phyloP scores from a whole-genome alignment of 2,113 vertebrate genomes.

The Clarias batrachus region DNA sequence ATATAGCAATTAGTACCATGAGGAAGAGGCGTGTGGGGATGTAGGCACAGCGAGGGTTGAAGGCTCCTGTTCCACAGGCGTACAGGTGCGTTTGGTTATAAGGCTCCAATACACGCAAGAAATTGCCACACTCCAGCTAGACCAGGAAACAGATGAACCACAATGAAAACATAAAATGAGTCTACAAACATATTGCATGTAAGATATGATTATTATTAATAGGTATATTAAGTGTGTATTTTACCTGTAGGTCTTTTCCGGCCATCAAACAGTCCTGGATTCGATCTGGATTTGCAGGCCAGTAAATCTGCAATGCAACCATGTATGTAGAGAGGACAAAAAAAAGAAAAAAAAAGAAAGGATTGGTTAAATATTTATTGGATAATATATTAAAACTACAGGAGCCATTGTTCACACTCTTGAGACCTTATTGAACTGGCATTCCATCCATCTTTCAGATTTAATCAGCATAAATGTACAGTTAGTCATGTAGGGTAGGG shows the following conservation, averaged over 20 bases:
- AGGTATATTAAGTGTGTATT: slow-evolving; percentile 32
- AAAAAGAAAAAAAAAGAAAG: not conserved
- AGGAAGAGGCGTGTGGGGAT: slow-evolving; percentile 69
- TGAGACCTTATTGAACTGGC: slow-evolving; percentile 21
- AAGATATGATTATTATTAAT: slow-evolving; percentile 34
- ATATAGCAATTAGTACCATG: slow-evolving; percentile 60
- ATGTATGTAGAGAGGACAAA: not conserved
- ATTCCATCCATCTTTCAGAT: slow-evolving; percentile 21
- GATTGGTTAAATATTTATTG: not conserved
- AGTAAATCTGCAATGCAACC: slow-evolving; percentile 66
- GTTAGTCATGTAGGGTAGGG: slow-evolving; percentile 30
- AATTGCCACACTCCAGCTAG: slow-evolving; percentile 78
- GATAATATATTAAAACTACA: not conserved
- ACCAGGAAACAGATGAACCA: not conserved
- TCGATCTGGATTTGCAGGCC: slow-evolving; percentile 75
- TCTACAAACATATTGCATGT: not conserved
- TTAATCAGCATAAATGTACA: slow-evolving; percentile 40
- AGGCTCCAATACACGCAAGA: slow-evolving; percentile 74
- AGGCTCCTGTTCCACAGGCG: slow-evolving; percentile 77
- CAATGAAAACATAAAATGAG: slow-evolving; percentile 16
- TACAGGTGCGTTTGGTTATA: slow-evolving; percentile 80
- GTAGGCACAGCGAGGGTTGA: slow-evolving; percentile 77
- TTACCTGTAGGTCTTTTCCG: slow-evolving; percentile 77
- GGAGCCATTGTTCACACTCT: slow-evolving; percentile 17
- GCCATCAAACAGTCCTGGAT: slow-evolving; percentile 79